phyloP scores from a whole-genome alignment of 2,113 vertebrate species.

The Junco hyemalis region DNA sequence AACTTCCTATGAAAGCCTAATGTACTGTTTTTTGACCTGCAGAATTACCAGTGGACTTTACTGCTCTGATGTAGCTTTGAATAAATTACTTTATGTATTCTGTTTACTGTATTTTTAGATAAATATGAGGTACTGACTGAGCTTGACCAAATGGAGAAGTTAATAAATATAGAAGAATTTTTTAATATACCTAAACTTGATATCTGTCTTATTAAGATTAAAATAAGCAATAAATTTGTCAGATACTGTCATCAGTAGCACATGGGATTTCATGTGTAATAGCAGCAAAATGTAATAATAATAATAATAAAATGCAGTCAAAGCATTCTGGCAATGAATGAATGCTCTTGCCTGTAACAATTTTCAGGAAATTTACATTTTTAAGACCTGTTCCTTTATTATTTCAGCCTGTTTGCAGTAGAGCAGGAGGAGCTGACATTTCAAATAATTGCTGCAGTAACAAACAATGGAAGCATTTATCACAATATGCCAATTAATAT shows the following conservation, averaged over 20 bases:
- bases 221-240: neutral
- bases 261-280: neutral
- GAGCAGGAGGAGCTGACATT: constrained; percentile 28
- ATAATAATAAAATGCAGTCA: neutral
- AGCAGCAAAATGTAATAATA: neutral
- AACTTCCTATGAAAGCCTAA: neutral
- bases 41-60: neutral
- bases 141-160: neutral
- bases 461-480: constrained; percentile 16
- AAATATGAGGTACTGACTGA: neutral
- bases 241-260: neutral
- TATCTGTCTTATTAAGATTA: neutral
- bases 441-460: constrained; percentile 34
- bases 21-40: neutral
- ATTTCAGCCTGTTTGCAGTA: neutral
- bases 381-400: neutral
- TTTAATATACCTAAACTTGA: neutral
- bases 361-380: neutral
- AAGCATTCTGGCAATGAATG: neutral
- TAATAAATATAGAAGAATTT: neutral
- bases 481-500: constrained; percentile 15
- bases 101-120: neutral
- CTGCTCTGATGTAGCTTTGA: neutral
- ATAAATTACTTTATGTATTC: neutral
- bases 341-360: neutral